These are phyloP conservation scores for Pachycephala philippinensis DNA, from an alignment of 2,113 vertebrate genomes.

Conservation along the genomic window DNA sequence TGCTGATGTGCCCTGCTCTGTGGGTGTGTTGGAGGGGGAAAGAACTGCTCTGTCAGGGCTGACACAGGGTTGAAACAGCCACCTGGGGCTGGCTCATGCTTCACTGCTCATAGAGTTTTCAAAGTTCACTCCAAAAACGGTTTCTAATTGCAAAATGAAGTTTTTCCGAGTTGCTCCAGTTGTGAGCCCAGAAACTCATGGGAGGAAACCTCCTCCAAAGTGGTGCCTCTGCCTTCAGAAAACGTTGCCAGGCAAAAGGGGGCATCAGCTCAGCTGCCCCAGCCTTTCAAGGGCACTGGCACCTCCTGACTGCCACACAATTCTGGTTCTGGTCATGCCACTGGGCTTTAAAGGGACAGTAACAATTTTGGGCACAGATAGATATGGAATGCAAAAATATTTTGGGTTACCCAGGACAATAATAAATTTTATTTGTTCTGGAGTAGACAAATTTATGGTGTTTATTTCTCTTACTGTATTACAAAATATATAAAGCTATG, in stretches of 20 bases:
- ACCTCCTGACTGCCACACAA: neutral
- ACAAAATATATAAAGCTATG: neutral
- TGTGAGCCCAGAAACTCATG: neutral
- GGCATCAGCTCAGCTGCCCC: neutral
- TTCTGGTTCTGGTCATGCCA: neutral
- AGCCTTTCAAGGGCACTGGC: neutral
- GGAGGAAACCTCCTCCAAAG: neutral
- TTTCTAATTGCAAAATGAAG: neutral
- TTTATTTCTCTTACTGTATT: neutral
- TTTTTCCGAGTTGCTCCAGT: neutral
- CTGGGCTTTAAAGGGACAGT: neutral
- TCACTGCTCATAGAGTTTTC: neutral
- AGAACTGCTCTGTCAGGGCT: accelerated
- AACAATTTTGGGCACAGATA: neutral
- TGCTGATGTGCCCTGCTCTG: neutral
- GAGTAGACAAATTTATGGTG: neutral
- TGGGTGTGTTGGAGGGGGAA: neutral
- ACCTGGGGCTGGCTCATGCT: neutral
- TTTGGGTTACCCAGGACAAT: neutral
- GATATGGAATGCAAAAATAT: neutral
- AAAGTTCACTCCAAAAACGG: neutral
- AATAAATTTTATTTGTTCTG: neutral
- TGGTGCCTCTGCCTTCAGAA: neutral
- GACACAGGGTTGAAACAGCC: neutral
- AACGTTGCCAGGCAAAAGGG: neutral